Conservation (phyloP, 2,888 invertebrate genomes). For the Cepaea hortensis region DNA sequence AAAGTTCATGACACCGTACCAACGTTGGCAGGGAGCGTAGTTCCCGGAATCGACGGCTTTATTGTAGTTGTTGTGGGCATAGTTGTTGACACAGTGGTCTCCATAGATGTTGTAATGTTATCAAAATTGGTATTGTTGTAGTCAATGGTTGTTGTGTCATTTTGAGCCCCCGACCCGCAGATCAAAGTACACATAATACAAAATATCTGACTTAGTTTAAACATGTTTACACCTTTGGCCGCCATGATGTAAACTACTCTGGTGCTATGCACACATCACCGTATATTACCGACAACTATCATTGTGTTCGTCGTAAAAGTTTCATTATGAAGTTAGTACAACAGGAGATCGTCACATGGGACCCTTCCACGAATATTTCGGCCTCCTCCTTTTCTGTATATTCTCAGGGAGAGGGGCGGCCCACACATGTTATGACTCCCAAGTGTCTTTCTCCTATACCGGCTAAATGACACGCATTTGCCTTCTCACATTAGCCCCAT, state of each 20-base stretch:
- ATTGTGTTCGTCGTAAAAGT: too few relatives aligned
- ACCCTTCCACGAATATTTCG: too few relatives aligned
- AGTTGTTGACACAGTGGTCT: conserved; percentile 35
- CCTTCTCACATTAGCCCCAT: too few relatives aligned
- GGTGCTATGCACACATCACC: conserved; percentile 46
- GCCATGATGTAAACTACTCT: conserved; percentile 55
- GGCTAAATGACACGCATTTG: too few relatives aligned
- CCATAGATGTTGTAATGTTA: conserved; percentile 25
- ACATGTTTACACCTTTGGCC: conserved; percentile 48
- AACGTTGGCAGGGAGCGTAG: conserved; percentile 30
- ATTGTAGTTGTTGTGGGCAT: conserved; percentile 43
- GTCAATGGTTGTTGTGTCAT: neutral
- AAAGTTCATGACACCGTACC: neutral
- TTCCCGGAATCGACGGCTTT: conserved; percentile 28
- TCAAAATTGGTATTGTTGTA: conserved; percentile 22
- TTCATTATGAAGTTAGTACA: too few relatives aligned
- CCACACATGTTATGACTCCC: too few relatives aligned
- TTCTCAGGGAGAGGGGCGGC: too few relatives aligned
- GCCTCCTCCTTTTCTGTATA: too few relatives aligned
- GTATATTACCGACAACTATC: conserved; percentile 9
- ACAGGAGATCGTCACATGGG: too few relatives aligned
- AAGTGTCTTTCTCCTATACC: too few relatives aligned
- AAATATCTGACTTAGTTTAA: conserved; percentile 14
- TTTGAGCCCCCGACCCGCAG: neutral
- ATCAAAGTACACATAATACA: neutral